Conservation (phyloP, 1,140 invertebrate genomes). For the Apis cerana region DNA sequence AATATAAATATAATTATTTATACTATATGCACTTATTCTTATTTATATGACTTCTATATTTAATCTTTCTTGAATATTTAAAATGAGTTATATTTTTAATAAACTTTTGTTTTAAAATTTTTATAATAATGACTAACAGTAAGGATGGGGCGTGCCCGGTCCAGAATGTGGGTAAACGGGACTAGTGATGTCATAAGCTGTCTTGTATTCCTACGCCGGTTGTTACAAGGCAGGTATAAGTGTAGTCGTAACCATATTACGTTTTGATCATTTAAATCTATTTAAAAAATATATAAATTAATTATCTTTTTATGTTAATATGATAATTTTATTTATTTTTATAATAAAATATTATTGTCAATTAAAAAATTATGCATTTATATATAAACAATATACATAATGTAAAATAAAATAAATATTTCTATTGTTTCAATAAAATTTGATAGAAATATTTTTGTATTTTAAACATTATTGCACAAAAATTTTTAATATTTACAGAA, state of each 20-base stretch:
- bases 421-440: not conserved
- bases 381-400: not conserved
- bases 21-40: not conserved
- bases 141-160: slow-evolving; percentile 73
- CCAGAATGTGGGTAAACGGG: slow-evolving; percentile 70
- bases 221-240: slow-evolving; percentile 40
- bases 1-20: not conserved
- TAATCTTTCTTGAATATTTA: not conserved
- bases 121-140: slow-evolving; percentile 7
- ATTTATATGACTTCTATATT: not conserved
- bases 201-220: slow-evolving; percentile 68
- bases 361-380: not conserved
- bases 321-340: not conserved
- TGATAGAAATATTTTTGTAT: not conserved
- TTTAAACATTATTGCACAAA: not conserved
- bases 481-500: not conserved
- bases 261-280: not conserved
- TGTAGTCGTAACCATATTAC: not conserved
- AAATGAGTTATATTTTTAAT: not conserved
- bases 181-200: slow-evolving; percentile 72
- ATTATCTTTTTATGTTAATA: not conserved
- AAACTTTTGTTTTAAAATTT: slow-evolving; percentile 8
- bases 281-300: not conserved
- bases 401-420: not conserved
- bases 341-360: not conserved